Conservation (phyloP, 2,888 invertebrate genomes). For the Nomada fabriciana region DNA sequence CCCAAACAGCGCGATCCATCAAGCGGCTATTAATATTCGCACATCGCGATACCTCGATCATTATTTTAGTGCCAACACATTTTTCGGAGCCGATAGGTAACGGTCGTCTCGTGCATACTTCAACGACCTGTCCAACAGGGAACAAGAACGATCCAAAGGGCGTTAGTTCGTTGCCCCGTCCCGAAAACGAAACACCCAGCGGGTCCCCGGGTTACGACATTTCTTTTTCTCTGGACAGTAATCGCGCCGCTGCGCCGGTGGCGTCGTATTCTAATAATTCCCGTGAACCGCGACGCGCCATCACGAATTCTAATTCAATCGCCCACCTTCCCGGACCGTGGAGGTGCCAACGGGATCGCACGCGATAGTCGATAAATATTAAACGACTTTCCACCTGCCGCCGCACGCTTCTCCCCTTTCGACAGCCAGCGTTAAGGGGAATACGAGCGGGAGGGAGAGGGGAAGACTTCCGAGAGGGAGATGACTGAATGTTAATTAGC, state of each 20-base stretch:
- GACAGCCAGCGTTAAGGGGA: not conserved
- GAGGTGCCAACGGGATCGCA: constrained; percentile 73
- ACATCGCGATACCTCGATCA: too few relatives aligned
- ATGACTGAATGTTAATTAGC: constrained; percentile 82
- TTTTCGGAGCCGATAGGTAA: too few relatives aligned
- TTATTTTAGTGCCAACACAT: too few relatives aligned
- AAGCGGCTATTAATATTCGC: too few relatives aligned
- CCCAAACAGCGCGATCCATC: too few relatives aligned
- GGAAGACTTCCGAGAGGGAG: constrained; percentile 72
- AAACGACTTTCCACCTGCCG: constrained; percentile 80
- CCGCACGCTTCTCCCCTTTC: constrained; percentile 49
- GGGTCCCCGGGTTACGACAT: not conserved
- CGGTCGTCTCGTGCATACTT: too few relatives aligned
- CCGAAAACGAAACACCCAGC: too few relatives aligned
- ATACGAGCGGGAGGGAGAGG: constrained; percentile 28
- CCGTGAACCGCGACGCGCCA: constrained; percentile 74
- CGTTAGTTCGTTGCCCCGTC: too few relatives aligned
- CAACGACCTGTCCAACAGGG: too few relatives aligned
- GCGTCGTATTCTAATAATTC: constrained; percentile 82
- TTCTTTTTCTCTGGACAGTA: constrained; percentile 38
- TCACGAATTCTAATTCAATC: constrained; percentile 72
- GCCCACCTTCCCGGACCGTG: constrained; percentile 46
- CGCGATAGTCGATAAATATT: constrained; percentile 81
- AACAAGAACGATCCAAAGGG: too few relatives aligned
- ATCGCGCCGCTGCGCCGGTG: constrained; percentile 59